Base-by-base conservation (phyloP, 2,797 vertebrate species). In the Diplodus sargus region DNA sequence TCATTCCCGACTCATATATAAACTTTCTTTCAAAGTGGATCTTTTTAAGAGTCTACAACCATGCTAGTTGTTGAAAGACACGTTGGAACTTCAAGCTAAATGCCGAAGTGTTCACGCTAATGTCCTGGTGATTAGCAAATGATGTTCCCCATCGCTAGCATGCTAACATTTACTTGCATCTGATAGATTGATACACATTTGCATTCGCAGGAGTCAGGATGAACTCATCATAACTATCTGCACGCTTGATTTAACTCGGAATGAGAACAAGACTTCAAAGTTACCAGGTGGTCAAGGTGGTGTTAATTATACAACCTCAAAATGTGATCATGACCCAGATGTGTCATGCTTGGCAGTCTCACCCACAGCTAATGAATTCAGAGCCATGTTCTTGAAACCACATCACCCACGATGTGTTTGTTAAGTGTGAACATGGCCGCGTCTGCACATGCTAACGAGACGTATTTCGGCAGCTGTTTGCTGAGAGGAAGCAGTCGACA, bases 321-420 rank as follows among this genome's bases (percentile, higher is more conserved):
- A 39, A 39, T 39, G 2, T 39, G 39, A 39, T 39, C 39, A 11
- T 3, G 39, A 39, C 10, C 13, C 28, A 6, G 42, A 15, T 11
- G 28, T 45, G 63, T 60, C 68, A 25, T 23, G 25, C 23, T 69
- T 3, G 4, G 13, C 53, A 10, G 1, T 73, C 63, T 6, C 48
- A 22, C 13, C n/a, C 6, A 23, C 8, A 59, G 12, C 9, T 14
- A 22, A 79, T 62, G 43, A 61, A 74, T 66, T 61, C 34, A 70
- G 34, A 66, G 61, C 17, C 4, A 7, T 16, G 47, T 34, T 73
- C 45, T 4, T 18, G 1, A 4, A 54, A 53, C 23, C 61, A 15
- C 2, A 61, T 42, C 47, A 2, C 39, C 57, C 11, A 1, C 53
- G 42, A 52, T 8, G 28, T 59, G 28, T 59, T 2, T 30, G 57